These are phyloP conservation scores for Phaonia tiefii DNA, from an alignment of 2,888 invertebrate species.

Conservation along the genomic window DNA sequence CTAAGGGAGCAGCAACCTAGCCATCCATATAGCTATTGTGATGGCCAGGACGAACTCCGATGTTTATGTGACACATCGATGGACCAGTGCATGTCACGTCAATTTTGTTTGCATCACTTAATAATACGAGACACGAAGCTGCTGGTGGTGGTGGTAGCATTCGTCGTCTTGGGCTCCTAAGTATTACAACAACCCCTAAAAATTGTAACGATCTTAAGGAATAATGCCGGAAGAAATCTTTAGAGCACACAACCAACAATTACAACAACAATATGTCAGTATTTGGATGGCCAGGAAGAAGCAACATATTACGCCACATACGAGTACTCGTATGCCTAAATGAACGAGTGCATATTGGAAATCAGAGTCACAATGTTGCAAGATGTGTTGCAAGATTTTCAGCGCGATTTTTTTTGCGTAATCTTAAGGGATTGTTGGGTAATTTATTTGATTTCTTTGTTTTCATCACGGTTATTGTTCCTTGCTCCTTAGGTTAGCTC, in stretches of 20 bases:
- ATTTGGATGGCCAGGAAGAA: slow-evolving; percentile 11
- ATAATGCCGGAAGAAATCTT: slow-evolving; percentile 31
- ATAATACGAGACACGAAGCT: slow-evolving; percentile 28
- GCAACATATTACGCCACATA: no score
- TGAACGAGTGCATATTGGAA: neutral
- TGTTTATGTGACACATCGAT: slow-evolving; percentile 59
- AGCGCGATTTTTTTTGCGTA: slow-evolving; percentile 62
- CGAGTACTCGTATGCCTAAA: neutral
- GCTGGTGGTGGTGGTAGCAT: slow-evolving; percentile 7
- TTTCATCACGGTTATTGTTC: slow-evolving; percentile 5
- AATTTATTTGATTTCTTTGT: slow-evolving; percentile 46
- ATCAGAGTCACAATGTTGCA: slow-evolving; percentile 6
- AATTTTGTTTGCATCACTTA: slow-evolving; percentile 38
- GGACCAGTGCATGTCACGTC: slow-evolving; percentile 12
- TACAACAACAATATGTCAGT: neutral
- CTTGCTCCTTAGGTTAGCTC: slow-evolving; percentile 33
- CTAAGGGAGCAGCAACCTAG: neutral
- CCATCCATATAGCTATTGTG: slow-evolving; percentile 7
- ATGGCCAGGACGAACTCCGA: slow-evolving; percentile 5
- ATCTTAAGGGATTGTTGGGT: slow-evolving; percentile 46
- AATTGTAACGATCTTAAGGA: slow-evolving; percentile 8
- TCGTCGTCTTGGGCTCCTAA: no score
- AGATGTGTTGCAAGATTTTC: slow-evolving; percentile 56
- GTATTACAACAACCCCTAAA: slow-evolving; percentile 28
- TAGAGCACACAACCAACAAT: neutral